Base-by-base conservation (phyloP, 2,888 invertebrate genomes). In the Xanthostigma xanthostigma region DNA sequence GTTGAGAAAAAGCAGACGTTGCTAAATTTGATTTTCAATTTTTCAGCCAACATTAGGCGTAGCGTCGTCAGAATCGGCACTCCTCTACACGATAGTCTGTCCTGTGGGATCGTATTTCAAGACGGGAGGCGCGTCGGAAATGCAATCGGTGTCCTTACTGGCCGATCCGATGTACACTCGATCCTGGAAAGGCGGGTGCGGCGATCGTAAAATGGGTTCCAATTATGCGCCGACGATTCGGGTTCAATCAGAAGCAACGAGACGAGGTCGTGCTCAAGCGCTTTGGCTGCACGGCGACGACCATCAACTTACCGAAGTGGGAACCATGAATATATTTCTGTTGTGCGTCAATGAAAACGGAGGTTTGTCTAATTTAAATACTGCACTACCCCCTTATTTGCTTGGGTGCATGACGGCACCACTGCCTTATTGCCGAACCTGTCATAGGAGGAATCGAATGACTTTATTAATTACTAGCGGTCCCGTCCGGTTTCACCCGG, bases 311-410 rank as follows among this genome's bases (percentile, higher is more conserved):
- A 97, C 98, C 0, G 98, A 98, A 75, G 95, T 91, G 42, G 98
- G 98, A 46, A 90, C 96, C 11, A 98, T 98, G 98, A 98, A 98
- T 64, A 80, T 98, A 48, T 96, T 97, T 65, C 76, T 93, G 64
- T 81, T 87, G 59, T 84, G 81, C 68, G 74, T 84, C 54, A 89
- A 96, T 62, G 85, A 91, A 48, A 72, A 87, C 62, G 96, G 95
- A 77, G 90, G 93, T 93, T 67, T 67, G 67, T 59, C 48, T 36
- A 33, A 11, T 36, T 8, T 33, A 12, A 46, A 11, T 50, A 13
- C 11, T 43, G n/a, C n/a, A n/a, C n/a, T n/a, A n/a, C n/a, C n/a
- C n/a, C n/a, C n/a, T n/a, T n/a, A n/a, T n/a, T n/a, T n/a, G n/a
- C n/a, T n/a, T n/a, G n/a, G n/a, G n/a, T n/a, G n/a, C n/a, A n/a